Conservation (phyloP, 2,113 vertebrate species). For the Sinocyclocheilus anshuiensis region DNA sequence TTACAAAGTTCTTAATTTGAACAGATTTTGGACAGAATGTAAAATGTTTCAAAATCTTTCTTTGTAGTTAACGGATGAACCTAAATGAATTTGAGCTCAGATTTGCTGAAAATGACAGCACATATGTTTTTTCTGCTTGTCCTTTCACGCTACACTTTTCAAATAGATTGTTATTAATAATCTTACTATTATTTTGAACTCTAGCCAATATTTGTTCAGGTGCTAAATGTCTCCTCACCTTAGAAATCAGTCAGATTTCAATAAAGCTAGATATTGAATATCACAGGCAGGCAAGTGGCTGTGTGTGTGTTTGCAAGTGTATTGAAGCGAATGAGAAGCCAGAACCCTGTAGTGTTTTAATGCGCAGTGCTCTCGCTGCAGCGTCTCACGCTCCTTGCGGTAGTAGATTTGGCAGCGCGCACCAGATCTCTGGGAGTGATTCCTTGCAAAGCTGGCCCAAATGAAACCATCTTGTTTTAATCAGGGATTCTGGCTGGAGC, state of each 20-base stretch:
- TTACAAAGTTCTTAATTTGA: background rate
- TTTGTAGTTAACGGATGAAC: background rate
- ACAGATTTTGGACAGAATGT: background rate
- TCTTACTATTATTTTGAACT: background rate
- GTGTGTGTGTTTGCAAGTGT: conserved; percentile 48
- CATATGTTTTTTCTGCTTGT: background rate
- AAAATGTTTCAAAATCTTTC: background rate
- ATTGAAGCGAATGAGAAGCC: conserved; percentile 68
- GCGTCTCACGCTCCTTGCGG: conserved; percentile 68
- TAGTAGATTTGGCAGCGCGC: conserved; percentile 73
- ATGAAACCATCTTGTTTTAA: conserved; percentile 83
- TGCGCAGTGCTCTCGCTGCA: conserved; percentile 63
- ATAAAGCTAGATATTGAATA: conserved; percentile 40
- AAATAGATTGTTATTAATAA: conserved; percentile 4
- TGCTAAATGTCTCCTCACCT: background rate
- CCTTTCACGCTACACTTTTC: background rate
- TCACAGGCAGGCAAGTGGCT: conserved; percentile 44
- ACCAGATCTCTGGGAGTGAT: conserved; percentile 75
- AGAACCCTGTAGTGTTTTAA: conserved; percentile 63
- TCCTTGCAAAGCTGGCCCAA: conserved; percentile 77
- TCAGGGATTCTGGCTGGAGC: conserved; percentile 78
- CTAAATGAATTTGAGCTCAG: background rate
- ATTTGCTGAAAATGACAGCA: background rate
- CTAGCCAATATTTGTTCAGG: conserved; percentile 11
- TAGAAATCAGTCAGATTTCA: conserved; percentile 34